These are phyloP conservation scores for Brienomyrus longianalis DNA, from an alignment of 2,113 vertebrate genomes.

Conservation along the genomic window DNA sequence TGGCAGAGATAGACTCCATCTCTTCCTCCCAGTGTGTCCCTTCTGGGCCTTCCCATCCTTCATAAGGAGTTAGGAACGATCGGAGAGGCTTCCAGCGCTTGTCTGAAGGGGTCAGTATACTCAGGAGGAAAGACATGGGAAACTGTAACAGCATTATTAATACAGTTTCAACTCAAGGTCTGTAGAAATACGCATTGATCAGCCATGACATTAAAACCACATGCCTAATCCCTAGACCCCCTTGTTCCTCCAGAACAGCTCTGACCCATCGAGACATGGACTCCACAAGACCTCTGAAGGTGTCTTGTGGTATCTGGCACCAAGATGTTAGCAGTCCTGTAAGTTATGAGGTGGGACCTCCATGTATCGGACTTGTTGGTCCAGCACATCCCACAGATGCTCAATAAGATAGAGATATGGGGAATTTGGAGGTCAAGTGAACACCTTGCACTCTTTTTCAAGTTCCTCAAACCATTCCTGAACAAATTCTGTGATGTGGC, in stretches of 20 bases:
- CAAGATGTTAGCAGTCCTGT: neutral
- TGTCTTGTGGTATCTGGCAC: neutral
- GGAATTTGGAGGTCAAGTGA: too few relatives aligned
- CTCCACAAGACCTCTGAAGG: neutral
- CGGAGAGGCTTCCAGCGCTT: neutral
- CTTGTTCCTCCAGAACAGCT: neutral
- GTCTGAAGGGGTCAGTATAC: neutral
- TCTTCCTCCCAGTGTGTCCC: slow-evolving; percentile 5
- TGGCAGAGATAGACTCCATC: slow-evolving; percentile 54
- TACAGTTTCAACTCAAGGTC: neutral
- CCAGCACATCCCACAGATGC: too few relatives aligned
- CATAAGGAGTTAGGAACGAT: neutral
- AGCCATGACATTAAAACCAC: neutral
- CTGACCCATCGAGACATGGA: neutral
- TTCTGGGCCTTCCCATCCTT: slow-evolving; percentile 20
- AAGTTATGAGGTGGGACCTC: neutral
- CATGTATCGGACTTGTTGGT: too few relatives aligned
- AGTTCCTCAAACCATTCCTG: too few relatives aligned
- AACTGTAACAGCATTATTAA: neutral
- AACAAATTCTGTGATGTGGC: too few relatives aligned
- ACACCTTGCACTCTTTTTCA: too few relatives aligned
- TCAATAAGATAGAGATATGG: too few relatives aligned
- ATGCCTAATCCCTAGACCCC: neutral
- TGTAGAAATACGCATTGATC: neutral
- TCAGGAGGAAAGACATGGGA: neutral